Evolutionary conservation across 1,140 invertebrate species (phyloP).

Genomic region (Stratiolaelaps scimitus): DNA sequence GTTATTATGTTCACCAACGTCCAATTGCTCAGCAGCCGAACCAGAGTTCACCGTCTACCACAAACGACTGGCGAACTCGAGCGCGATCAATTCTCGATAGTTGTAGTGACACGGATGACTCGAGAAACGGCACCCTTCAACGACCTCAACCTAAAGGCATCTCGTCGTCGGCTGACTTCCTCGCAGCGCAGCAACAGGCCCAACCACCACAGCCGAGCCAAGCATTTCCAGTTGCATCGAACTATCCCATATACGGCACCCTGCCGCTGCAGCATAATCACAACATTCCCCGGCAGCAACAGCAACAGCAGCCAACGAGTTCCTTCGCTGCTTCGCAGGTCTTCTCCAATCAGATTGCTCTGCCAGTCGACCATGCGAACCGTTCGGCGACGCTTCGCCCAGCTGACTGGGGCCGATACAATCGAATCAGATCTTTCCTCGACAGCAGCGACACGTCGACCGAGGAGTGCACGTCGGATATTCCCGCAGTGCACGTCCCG

Average conservation of each 20-base stretch:
- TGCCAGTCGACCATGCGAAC: background rate
- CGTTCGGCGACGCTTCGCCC: slow-evolving; percentile 11
- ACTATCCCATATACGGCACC: slow-evolving; percentile 26
- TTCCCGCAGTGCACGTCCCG: background rate
- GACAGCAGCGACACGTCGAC: slow-evolving; percentile 18
- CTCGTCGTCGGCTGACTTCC: slow-evolving; percentile 18
- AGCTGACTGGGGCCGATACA: slow-evolving; percentile 22
- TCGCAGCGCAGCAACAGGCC: background rate
- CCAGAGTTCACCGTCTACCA: slow-evolving; percentile 6
- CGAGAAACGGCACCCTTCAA: slow-evolving; percentile 21
- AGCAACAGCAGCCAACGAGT: background rate
- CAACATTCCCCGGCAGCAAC: background rate
- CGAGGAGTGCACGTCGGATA: slow-evolving; percentile 12
- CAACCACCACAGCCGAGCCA: background rate
- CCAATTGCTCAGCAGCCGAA: background rate
- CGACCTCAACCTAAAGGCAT: slow-evolving; percentile 15
- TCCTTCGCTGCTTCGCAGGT: slow-evolving; percentile 1
- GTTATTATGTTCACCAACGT: slow-evolving; percentile 15
- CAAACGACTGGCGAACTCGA: slow-evolving; percentile 10
- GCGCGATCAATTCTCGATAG: slow-evolving; percentile 19
- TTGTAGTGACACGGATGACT: slow-evolving; percentile 23
- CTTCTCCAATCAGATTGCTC: slow-evolving; percentile 13
- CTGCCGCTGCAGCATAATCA: slow-evolving; percentile 12
- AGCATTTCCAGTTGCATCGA: background rate
- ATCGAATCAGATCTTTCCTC: slow-evolving; percentile 22